Conservation (phyloP, 2,797 vertebrate species). For the Momotus momota region DNA sequence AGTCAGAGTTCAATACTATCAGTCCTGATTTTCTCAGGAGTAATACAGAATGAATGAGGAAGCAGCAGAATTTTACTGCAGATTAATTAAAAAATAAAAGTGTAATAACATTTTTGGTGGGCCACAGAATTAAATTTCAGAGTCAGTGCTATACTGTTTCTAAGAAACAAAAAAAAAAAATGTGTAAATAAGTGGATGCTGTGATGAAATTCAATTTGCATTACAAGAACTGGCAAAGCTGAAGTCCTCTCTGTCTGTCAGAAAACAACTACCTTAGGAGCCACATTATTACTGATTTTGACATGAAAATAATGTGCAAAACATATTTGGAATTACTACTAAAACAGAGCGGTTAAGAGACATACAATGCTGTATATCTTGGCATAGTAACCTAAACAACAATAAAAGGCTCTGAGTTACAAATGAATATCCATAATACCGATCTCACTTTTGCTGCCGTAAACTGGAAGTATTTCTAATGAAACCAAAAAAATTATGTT, state of each 20-base stretch:
- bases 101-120: neutral
- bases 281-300: neutral
- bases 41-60: neutral
- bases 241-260: neutral
- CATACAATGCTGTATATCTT: neutral
- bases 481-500: neutral
- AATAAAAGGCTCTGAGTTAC: neutral
- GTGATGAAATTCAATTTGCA: neutral
- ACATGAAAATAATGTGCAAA: neutral
- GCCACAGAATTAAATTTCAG: neutral
- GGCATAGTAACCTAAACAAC: neutral
- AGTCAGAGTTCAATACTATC: neutral
- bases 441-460: neutral
- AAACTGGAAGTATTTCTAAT: conserved; percentile 6
- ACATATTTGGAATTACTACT: neutral
- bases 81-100: neutral
- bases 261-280: neutral
- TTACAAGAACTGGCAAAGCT: neutral
- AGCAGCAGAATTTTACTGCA: neutral
- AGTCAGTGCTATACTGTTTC: neutral
- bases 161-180: neutral
- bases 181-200: neutral
- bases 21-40: neutral
- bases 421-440: neutral
- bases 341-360: neutral